These are phyloP conservation scores for Laterallus jamaicensis DNA, from an alignment of 2,113 vertebrate species.

Conservation along the genomic window DNA sequence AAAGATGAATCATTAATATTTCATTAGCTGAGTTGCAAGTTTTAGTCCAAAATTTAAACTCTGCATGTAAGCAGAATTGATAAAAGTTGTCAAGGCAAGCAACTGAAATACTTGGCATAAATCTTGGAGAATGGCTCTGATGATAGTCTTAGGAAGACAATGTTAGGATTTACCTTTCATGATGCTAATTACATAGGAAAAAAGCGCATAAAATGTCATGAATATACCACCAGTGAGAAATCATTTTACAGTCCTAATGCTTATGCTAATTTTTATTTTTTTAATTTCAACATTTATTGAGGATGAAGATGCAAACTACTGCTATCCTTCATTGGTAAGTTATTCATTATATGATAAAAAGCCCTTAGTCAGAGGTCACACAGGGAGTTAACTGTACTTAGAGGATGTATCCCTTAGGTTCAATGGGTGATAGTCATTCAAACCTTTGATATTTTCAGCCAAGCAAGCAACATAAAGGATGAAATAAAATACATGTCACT, in stretches of 20 bases:
- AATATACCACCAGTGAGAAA: not conserved
- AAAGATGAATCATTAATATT: not conserved
- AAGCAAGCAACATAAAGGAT: not conserved
- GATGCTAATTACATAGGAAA: not conserved
- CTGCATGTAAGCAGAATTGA: not conserved
- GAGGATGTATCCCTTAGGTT: not conserved
- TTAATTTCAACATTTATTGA: not conserved
- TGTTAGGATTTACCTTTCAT: not conserved
- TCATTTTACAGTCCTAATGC: not conserved
- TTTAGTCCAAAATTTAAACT: not conserved
- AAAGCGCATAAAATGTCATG: not conserved
- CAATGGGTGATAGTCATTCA: not conserved
- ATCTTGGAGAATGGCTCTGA: not conserved
- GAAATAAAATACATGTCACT: not conserved
- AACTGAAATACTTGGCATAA: not conserved
- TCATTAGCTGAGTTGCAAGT: not conserved
- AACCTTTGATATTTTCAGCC: not conserved
- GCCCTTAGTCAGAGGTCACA: not conserved
- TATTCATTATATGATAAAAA: not conserved
- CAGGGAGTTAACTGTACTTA: not conserved
- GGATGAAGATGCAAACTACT: not conserved
- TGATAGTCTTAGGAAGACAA: not conserved
- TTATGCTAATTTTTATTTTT: not conserved
- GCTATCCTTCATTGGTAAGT: not conserved
- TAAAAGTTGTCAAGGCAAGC: not conserved